Evolutionary conservation across 1,140 invertebrate genomes (phyloP), one percentile per base, ranked within the genome.

Genomic region (Nasonia vitripennis): DNA sequence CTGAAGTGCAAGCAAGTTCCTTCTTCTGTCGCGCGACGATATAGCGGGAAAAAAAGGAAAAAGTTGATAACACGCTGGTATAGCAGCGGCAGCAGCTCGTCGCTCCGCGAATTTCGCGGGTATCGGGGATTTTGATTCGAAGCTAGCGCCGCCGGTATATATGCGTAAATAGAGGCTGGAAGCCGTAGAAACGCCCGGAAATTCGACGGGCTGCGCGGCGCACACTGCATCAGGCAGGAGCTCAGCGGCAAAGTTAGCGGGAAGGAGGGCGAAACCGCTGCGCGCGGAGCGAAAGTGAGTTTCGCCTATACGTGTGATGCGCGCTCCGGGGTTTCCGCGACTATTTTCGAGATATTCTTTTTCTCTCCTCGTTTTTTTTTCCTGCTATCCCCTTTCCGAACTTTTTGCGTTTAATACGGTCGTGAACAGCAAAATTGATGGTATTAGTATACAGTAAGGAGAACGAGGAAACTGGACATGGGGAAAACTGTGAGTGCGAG

Each of bases 101-200:
- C 48, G 80, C 45, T 67, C 31, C 67, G 27, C 31, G 51, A 85
- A 85, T 85, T 85, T 85, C 17, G 41, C 48, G 74, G 12, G 78
- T 81, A 86, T 86, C 84, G 74, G 41, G 20, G 84, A 86, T 86
- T 86, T 82, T 78, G 84, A 81, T 85, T 85, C 51, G 20, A 51
- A 77, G 78, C 79, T 41, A 23, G 73, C 20, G 51, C 78, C 73
- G 17, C 5, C 14, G 48, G 48, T 51, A 51, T 51, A 37, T 78
- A 86, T n/a, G 70, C 41, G 80, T 78, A 86, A 86, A 86, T 86
- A 73, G 80, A 78, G 67, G 67, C 74, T 82, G 80, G 78, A 85
- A 81, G 78, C 78, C 84, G 73, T 85, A 85, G 78, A 77, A 85
- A 70, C 55, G 78, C 71, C 73, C 71, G 78, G 84, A 85, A 85